Evolutionary conservation across 2,888 invertebrate genomes (phyloP).

Genomic region (Aradus depressus): DNA sequence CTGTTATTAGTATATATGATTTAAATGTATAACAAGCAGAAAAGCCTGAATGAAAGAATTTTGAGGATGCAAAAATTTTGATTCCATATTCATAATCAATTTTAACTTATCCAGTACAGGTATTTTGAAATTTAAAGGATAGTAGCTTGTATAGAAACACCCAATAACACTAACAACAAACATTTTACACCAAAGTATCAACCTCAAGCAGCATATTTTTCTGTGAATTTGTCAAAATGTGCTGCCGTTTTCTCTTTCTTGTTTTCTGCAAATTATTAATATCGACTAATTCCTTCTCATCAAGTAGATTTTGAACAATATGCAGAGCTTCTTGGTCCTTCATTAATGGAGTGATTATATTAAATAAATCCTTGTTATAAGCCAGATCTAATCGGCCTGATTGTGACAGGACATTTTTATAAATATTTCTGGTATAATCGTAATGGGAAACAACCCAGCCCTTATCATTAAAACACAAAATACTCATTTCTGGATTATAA

Average conservation of each 20-base stretch:
- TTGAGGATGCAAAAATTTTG: too few species aligned
- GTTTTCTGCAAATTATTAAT: constrained; percentile 7
- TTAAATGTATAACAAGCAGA: too few species aligned
- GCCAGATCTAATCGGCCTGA: constrained; percentile 20
- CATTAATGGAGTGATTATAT: constrained; percentile 28
- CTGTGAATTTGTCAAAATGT: too few species aligned
- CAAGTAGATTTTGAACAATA: constrained; percentile 13
- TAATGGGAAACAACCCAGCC: constrained; percentile 44
- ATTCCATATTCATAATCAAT: too few species aligned
- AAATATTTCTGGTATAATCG: constrained; percentile 39
- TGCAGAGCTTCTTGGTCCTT: constrained; percentile 23
- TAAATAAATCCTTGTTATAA: constrained; percentile 25
- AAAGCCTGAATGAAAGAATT: too few species aligned
- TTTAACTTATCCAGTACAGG: too few species aligned
- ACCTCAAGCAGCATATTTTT: too few species aligned
- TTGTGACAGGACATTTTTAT: constrained; percentile 35
- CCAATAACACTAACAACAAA: too few species aligned
- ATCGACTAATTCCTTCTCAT: constrained; percentile 17
- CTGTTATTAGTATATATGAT: too few species aligned
- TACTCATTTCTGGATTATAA: constrained; percentile 36
- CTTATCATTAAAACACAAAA: constrained; percentile 35
- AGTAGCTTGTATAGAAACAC: too few species aligned
- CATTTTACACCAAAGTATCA: too few species aligned
- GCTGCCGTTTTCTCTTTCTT: constrained; percentile 13
- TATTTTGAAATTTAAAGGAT: too few species aligned